Percentiles rank a stretch among this genome's conserved stretches.
Evolutionary conservation across 2,113 vertebrate species (phyloP).

Genomic region (Lucifuga dentata): DNA sequence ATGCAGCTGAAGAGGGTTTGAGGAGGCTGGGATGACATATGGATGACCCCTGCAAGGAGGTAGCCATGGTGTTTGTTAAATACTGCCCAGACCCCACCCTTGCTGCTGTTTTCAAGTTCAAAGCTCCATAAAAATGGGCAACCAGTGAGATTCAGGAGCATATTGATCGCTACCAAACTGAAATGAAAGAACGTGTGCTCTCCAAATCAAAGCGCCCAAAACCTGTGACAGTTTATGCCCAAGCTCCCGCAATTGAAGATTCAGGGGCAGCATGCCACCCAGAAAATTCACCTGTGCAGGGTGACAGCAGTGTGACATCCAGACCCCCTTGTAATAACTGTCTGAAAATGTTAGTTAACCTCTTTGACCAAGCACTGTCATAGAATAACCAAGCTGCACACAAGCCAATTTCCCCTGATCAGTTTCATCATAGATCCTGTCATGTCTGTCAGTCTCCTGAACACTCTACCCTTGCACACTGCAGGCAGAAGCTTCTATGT

Average conservation of each 20-base stretch:
- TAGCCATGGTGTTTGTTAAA: conserved; percentile 55
- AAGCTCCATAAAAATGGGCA: conserved; percentile 52
- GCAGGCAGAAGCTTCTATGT: conserved; percentile 35
- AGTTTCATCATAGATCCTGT: neutral
- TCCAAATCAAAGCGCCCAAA: neutral
- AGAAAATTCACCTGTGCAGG: neutral
- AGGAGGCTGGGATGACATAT: conserved; percentile 23
- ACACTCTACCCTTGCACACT: conserved; percentile 52
- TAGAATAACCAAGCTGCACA: conserved; percentile 1
- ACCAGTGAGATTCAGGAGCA: conserved; percentile 52
- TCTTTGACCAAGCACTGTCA: conserved; percentile 21
- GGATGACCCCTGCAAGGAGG: conserved; percentile 32
- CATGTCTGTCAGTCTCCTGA: conserved; percentile 30
- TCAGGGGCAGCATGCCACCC: neutral
- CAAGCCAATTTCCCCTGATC: neutral
- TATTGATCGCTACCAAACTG: conserved; percentile 17
- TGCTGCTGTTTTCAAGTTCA: conserved; percentile 36
- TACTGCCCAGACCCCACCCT: conserved; percentile 48
- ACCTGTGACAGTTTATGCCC: neutral
- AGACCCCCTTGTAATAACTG: neutral
- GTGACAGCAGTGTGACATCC: neutral
- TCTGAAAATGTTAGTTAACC: conserved; percentile 16
- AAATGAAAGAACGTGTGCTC: neutral
- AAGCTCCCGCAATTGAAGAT: neutral
- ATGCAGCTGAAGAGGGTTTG: conserved; percentile 41